Percentiles rank a stretch among this genome's conserved stretches.
These are phyloP conservation scores for Scaptodrosophila lebanonensis DNA, from an alignment of 1,140 invertebrate genomes.

Conservation along the genomic window DNA sequence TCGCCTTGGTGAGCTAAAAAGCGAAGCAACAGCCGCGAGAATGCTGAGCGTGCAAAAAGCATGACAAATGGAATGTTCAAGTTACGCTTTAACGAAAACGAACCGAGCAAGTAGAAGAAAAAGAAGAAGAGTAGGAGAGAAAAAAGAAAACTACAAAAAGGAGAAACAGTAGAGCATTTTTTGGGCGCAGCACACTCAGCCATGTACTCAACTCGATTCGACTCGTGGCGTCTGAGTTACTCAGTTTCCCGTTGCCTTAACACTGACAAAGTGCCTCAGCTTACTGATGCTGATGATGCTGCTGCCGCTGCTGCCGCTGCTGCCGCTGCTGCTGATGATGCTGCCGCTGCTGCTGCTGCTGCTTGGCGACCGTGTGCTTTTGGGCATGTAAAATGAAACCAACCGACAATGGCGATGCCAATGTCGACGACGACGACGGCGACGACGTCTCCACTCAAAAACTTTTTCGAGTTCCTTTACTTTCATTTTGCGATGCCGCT, in stretches of 20 bases:
- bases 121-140: slow-evolving; percentile 8
- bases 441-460: too few relatives aligned
- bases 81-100: slow-evolving; percentile 57
- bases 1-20: neutral
- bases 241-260: slow-evolving; percentile 35
- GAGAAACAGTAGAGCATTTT: neutral
- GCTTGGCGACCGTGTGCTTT: neutral
- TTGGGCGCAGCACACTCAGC: too few relatives aligned
- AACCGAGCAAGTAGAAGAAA: slow-evolving; percentile 31
- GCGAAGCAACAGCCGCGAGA: slow-evolving; percentile 42
- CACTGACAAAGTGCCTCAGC: slow-evolving; percentile 62
- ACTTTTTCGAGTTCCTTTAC: too few relatives aligned
- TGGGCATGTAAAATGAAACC: slow-evolving; percentile 55
- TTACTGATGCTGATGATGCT: slow-evolving; percentile 36
- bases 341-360: too few relatives aligned
- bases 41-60: slow-evolving; percentile 43
- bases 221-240: slow-evolving; percentile 34
- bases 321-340: too few relatives aligned
- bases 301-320: too few relatives aligned
- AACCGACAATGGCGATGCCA: too few relatives aligned
- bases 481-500: slow-evolving; percentile 26
- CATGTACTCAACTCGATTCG: slow-evolving; percentile 43
- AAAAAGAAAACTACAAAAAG: slow-evolving; percentile 12
- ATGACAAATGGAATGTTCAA: slow-evolving; percentile 74
- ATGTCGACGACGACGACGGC: too few relatives aligned